phyloP scores from a whole-genome alignment of 1,140 invertebrate species.

The Tetramorium simillimum region DNA sequence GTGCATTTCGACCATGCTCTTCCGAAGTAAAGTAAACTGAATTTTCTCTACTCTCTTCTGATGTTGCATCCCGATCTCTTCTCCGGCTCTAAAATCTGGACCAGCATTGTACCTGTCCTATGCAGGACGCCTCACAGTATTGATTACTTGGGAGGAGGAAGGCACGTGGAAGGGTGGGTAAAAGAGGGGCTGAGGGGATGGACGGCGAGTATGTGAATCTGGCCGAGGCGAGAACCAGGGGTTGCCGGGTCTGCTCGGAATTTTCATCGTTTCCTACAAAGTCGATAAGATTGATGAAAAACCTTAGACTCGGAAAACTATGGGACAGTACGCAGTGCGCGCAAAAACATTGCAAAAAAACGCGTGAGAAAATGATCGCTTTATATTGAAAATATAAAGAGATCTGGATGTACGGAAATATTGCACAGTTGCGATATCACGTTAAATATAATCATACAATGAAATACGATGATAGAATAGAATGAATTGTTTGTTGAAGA shows the following conservation, averaged over 20 bases:
- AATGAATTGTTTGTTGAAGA: neutral
- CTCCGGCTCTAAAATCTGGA: slow-evolving; percentile 62
- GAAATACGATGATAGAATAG: neutral
- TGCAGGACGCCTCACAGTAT: slow-evolving; percentile 76
- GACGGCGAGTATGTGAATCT: slow-evolving; percentile 63
- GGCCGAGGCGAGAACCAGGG: slow-evolving; percentile 31
- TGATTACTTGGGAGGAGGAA: slow-evolving; percentile 73
- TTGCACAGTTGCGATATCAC: neutral
- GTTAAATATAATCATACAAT: neutral
- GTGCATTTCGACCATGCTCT: slow-evolving; percentile 10
- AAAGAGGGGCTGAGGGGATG: neutral
- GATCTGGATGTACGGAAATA: neutral
- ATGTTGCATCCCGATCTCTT: neutral
- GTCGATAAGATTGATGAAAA: neutral
- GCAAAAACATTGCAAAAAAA: neutral
- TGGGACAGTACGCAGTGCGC: too few relatives aligned
- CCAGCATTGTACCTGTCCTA: slow-evolving; percentile 70
- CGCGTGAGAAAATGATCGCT: neutral
- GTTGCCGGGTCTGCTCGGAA: slow-evolving; percentile 3
- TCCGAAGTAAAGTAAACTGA: neutral
- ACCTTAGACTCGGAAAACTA: neutral
- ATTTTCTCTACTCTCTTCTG: slow-evolving; percentile 18
- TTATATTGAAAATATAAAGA: neutral
- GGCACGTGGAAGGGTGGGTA: slow-evolving; percentile 41
- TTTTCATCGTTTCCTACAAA: slow-evolving; percentile 46